phyloP scores from a whole-genome alignment of 2,113 vertebrate species.

The Nothoprocta perdicaria region DNA sequence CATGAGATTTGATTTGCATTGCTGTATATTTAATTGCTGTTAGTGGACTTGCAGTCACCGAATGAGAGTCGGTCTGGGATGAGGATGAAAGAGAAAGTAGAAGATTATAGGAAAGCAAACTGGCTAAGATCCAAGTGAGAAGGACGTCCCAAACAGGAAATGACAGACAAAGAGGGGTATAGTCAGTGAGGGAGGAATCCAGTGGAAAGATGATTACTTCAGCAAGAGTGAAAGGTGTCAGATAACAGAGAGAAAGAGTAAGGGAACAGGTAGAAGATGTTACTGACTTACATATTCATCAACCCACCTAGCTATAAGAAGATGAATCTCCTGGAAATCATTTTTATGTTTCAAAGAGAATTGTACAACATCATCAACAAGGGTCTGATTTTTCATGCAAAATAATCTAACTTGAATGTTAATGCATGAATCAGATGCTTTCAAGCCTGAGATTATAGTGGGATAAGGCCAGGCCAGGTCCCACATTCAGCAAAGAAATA shows the following conservation, averaged over 20 bases:
- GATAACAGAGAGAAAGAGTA: background rate
- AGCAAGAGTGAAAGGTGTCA: background rate
- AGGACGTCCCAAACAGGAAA: background rate
- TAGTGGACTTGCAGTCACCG: constrained; percentile 12
- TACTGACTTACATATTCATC: background rate
- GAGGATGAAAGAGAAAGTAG: constrained; percentile 45
- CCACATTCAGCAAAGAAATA: background rate
- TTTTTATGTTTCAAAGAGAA: background rate
- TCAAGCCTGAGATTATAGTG: background rate
- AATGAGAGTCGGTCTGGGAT: background rate
- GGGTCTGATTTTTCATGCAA: background rate
- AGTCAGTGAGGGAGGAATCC: background rate
- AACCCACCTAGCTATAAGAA: background rate
- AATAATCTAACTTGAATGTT: background rate
- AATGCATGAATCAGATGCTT: background rate
- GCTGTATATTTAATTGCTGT: constrained; percentile 38
- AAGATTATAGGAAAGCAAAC: constrained; percentile 12
- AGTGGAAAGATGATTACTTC: background rate
- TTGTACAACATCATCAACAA: background rate
- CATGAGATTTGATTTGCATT: background rate
- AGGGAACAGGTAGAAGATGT: background rate
- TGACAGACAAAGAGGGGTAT: background rate
- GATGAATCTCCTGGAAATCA: background rate
- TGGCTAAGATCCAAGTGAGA: constrained; percentile 28
- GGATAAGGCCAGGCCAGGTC: background rate